Conservation (phyloP, 2,113 vertebrate species). For the Calypte anna region DNA sequence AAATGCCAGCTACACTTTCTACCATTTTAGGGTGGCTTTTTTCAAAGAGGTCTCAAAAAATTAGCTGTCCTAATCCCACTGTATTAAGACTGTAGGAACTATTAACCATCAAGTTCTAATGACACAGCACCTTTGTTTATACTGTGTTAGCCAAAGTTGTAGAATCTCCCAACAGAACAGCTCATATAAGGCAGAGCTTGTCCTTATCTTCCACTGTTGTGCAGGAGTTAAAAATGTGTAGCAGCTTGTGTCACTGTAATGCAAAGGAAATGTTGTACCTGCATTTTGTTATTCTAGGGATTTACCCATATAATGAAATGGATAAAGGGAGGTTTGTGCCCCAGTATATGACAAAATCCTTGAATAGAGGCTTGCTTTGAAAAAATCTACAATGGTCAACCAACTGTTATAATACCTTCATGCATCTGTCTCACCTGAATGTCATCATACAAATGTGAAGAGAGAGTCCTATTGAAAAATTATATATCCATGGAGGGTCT, state of each 20-base stretch:
- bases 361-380: not conserved
- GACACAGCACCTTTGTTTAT: not conserved
- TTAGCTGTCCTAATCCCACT: not conserved
- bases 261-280: not conserved
- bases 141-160: not conserved
- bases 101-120: not conserved
- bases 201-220: not conserved
- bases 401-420: not conserved
- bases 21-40: not conserved
- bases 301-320: not conserved
- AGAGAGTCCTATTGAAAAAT: not conserved
- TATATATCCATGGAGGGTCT: not conserved
- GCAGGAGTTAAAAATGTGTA: not conserved
- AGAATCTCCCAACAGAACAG: not conserved
- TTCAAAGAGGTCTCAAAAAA: not conserved
- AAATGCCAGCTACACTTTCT: not conserved
- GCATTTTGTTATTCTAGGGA: not conserved
- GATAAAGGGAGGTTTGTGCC: not conserved
- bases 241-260: not conserved
- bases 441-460: not conserved
- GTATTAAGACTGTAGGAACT: not conserved
- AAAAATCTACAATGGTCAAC: not conserved
- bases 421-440: not conserved
- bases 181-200: not conserved
- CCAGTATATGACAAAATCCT: not conserved